Percentiles rank a stretch among this genome's conserved stretches.
Evolutionary conservation across 2,797 vertebrate genomes (phyloP).

Genomic region (Dipus sagitta): DNA sequence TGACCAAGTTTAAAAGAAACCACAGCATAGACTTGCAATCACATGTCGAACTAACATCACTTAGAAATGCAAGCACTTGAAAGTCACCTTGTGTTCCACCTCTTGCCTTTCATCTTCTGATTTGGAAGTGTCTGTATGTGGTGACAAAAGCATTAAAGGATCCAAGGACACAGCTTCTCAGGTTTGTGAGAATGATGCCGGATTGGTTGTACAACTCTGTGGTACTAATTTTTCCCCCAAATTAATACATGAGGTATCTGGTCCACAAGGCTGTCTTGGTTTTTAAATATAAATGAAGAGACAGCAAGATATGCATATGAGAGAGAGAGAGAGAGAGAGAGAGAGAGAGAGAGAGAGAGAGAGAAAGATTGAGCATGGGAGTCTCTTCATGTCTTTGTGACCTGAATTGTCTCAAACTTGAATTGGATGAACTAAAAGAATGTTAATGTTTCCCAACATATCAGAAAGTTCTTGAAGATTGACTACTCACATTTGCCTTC

Average conservation of each 20-base stretch:
- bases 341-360: background rate
- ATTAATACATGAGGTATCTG: conserved; percentile 17
- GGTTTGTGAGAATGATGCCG: background rate
- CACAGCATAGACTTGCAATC: background rate
- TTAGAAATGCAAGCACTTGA: conserved; percentile 37
- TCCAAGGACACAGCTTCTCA: background rate
- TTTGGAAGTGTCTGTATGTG: conserved; percentile 1
- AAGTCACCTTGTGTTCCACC: background rate
- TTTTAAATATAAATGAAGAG: background rate
- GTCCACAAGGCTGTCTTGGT: background rate
- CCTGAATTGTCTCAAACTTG: background rate
- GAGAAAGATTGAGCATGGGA: background rate
- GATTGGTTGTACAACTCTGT: background rate
- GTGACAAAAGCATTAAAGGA: conserved; percentile 42
- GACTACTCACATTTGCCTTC: background rate
- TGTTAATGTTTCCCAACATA: background rate
- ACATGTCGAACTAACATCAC: background rate
- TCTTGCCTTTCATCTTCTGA: conserved; percentile 42
- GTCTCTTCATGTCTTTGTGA: background rate
- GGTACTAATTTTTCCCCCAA: background rate
- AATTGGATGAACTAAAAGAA: background rate
- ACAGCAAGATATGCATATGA: background rate
- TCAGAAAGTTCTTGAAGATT: conserved; percentile 4
- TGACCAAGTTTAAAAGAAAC: background rate
- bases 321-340: background rate